Percentiles rank a stretch among this genome's conserved stretches.
Conservation (phyloP, 2,888 invertebrate species). For the Callosobruchus maculatus region DNA sequence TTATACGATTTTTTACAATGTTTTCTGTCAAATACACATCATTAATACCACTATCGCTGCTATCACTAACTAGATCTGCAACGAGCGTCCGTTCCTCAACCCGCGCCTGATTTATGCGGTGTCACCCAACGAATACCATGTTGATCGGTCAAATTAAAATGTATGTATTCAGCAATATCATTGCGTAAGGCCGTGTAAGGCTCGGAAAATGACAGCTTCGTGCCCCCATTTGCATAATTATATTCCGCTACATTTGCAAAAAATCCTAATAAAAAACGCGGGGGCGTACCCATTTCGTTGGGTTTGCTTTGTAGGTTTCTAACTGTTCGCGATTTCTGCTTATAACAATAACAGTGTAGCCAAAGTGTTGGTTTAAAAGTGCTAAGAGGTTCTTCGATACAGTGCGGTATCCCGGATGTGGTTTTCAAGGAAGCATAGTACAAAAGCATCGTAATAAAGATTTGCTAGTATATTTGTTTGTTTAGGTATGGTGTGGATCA, state of each 20-base stretch:
- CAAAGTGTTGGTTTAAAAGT: neutral
- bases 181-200: constrained; percentile 26
- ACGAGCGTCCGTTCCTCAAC: neutral
- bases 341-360: neutral
- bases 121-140: neutral
- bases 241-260: constrained; percentile 23
- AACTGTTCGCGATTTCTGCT: constrained; percentile 19
- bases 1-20: too few species aligned
- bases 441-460: too few species aligned
- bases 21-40: too few species aligned
- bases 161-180: constrained; percentile 12
- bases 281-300: constrained; percentile 24
- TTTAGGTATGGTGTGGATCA: too few species aligned
- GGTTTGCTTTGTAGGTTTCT: constrained; percentile 25
- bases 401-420: neutral
- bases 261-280: constrained; percentile 7
- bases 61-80: too few species aligned
- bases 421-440: neutral
- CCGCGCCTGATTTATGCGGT: neutral
- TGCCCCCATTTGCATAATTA: constrained; percentile 28
- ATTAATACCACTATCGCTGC: too few species aligned
- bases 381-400: neutral
- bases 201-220: constrained; percentile 29
- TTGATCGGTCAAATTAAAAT: constrained; percentile 17
- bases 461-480: too few species aligned